Evolutionary conservation across 2,113 vertebrate species (phyloP), one percentile per base, ranked within the genome.

Genomic region (Malurus alboscapulatus): DNA sequence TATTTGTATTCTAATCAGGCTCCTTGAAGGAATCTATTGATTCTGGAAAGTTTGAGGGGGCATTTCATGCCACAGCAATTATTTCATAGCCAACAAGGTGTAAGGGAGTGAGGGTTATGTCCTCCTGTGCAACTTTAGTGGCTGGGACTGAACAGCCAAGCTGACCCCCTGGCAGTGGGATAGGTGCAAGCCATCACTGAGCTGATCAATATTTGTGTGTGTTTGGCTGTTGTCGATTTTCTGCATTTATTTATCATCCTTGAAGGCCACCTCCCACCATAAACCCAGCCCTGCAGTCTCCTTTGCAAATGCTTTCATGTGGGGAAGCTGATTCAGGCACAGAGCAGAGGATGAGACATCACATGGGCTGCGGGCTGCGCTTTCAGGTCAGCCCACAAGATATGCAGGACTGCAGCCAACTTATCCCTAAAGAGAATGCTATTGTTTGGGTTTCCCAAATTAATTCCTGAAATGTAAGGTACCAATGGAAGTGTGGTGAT

Each of bases 341-440:
- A 84, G 65, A 72, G 55, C n/a, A 85, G 75, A 92, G 36, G 68
- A 84, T 38, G 58, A 84, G 73, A 66, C 1, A 2, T 17, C 32
- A 3, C 22, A 34, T 53, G 90, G 80, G 50, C 47, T 93, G 18
- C n/a, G 38, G 76, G 54, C 32, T 14, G 62, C 6, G 1, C 12
- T 94, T 94, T 86, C 32, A 62, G 65, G 91, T 94, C 79, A 87
- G 48, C 53, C 63, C 87, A 67, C 71, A 87, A 96, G 92, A 78
- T 59, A 59, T 29, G 40, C 44, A 75, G 68, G 57, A 58, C 13
- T 59, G 67, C 45, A 90, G 66, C 73, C 79, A 95, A 67, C 11
- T 47, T 65, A 67, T 24, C 44, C 82, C 62, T 79, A 61, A 95
- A 75, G 30, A 84, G 42, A 85, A 77, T 62, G 47, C 34, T 32